Percentiles rank a stretch among this genome's conserved stretches.
Evolutionary conservation across 2,888 invertebrate genomes (phyloP).

Genomic region (Zygogramma bicolorata): DNA sequence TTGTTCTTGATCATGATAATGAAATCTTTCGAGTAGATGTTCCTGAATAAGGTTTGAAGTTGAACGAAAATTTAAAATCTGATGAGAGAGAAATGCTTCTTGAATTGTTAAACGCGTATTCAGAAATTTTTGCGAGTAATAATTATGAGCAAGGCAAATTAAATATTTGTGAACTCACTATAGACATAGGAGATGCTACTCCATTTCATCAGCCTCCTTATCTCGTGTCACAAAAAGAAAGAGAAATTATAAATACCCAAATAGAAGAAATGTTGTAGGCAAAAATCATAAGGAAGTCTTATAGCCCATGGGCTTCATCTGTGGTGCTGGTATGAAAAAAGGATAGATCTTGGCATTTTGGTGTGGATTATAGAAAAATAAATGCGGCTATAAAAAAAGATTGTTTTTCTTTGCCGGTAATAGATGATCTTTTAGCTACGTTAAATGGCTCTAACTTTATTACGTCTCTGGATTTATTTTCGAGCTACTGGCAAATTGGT

Average conservation of each 20-base stretch:
- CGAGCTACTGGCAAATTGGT: neutral
- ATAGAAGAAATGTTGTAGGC: neutral
- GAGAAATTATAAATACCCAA: neutral
- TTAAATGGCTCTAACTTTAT: neutral
- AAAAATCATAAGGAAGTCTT: neutral
- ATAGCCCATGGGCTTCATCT: neutral
- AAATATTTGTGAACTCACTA: neutral
- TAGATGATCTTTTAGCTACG: no score
- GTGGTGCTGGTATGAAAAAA: neutral
- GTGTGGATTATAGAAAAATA: neutral
- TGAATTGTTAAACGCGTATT: neutral
- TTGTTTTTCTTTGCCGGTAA: neutral
- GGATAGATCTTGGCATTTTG: neutral
- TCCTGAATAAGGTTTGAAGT: neutral
- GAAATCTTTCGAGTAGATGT: neutral
- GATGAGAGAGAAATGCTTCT: neutral
- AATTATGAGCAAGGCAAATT: neutral
- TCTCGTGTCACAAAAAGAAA: neutral
- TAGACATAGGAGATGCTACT: neutral
- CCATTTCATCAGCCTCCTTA: neutral
- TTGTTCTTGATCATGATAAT: neutral
- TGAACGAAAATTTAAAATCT: neutral
- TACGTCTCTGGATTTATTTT: neutral
- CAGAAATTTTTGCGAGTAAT: neutral
- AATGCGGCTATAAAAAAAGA: neutral